phyloP scores from a whole-genome alignment of 2,113 vertebrate genomes.

The Corythaixoides concolor region DNA sequence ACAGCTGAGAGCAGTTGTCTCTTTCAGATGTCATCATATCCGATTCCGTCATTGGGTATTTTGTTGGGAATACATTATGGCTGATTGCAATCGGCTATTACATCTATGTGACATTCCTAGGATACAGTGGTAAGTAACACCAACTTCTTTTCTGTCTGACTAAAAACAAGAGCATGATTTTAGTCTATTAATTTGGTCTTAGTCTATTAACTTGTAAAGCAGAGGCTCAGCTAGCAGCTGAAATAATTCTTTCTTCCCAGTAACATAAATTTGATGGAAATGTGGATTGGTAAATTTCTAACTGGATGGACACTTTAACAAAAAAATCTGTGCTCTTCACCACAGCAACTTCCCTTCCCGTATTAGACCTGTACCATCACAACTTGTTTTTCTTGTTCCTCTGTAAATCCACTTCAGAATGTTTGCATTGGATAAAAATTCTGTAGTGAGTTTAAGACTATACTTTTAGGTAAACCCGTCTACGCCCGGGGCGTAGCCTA shows the following conservation, averaged over 20 bases:
- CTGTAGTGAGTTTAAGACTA: background rate
- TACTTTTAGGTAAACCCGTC: background rate
- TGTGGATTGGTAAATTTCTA: too few species aligned
- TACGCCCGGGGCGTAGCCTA: background rate
- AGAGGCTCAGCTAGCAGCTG: background rate
- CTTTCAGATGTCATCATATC: conserved; percentile 88
- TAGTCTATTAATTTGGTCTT: background rate
- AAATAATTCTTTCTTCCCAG: background rate
- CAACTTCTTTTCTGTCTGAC: background rate
- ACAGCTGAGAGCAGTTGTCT: conserved; percentile 38
- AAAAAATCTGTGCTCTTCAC: background rate
- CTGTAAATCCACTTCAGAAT: background rate
- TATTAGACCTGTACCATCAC: background rate
- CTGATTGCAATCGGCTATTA: conserved; percentile 93
- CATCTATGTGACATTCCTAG: conserved; percentile 96
- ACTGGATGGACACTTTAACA: background rate
- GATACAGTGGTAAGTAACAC: conserved; percentile 90
- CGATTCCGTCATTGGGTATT: conserved; percentile 80
- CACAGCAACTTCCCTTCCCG: background rate
- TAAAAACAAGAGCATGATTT: background rate
- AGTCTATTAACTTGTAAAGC: background rate
- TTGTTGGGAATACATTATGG: conserved; percentile 92
- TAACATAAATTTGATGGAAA: background rate
- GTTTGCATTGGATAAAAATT: background rate
- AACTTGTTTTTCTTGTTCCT: background rate